phyloP scores from a whole-genome alignment of 2,113 vertebrate genomes.

The Phylloscopus whistleri region DNA sequence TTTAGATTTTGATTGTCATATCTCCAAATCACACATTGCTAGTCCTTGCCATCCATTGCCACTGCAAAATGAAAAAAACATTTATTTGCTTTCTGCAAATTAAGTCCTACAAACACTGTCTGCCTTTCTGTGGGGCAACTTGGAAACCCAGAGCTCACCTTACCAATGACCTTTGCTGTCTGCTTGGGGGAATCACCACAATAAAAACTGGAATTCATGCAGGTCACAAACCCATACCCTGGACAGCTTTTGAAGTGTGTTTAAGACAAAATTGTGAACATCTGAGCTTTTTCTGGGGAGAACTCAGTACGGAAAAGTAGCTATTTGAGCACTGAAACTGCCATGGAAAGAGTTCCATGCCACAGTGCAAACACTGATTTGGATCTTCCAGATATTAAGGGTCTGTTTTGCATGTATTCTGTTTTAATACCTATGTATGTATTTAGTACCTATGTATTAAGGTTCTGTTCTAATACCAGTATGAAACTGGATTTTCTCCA shows the following conservation, averaged over 20 bases:
- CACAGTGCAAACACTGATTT: not conserved
- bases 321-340: not conserved
- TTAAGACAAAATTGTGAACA: not conserved
- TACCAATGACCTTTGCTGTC: not conserved
- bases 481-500: not conserved
- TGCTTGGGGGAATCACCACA: not conserved
- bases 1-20: not conserved
- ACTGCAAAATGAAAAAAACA: not conserved
- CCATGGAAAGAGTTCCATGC: not conserved
- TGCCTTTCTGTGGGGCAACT: not conserved
- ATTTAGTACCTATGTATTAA: not conserved
- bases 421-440: not conserved
- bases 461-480: not conserved
- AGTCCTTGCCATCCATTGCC: not conserved
- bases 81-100: not conserved
- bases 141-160: not conserved
- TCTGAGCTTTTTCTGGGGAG: not conserved
- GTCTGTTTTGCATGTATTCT: not conserved
- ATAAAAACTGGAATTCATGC: not conserved
- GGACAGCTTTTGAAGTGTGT: not conserved
- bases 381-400: not conserved
- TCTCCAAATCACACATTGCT: not conserved
- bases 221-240: not conserved
- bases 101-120: not conserved
- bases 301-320: not conserved